phyloP scores from a whole-genome alignment of 2,888 invertebrate genomes.

The Globia sparganii region DNA sequence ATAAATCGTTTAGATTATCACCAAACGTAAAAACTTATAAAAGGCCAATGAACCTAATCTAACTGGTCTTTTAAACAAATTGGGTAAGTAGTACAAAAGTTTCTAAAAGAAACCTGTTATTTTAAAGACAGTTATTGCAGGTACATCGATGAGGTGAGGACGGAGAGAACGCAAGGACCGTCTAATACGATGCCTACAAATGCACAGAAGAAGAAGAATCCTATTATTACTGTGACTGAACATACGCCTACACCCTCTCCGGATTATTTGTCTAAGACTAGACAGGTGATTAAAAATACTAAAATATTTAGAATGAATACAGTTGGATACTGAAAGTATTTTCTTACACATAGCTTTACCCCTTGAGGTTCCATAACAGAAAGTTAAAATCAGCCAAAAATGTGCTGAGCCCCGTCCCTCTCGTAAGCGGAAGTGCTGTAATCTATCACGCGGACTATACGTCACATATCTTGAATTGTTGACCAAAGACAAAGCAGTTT shows the following conservation, averaged over 20 bases:
- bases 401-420: too few species aligned
- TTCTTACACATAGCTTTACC: neutral
- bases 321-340: neutral
- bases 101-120: slow-evolving; percentile 10
- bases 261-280: slow-evolving; percentile 93
- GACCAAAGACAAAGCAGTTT: too few species aligned
- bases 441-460: neutral
- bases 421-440: neutral
- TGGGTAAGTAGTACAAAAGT: slow-evolving; percentile 56
- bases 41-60: neutral
- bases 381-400: neutral
- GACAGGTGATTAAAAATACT: slow-evolving; percentile 85
- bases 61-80: neutral
- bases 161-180: slow-evolving; percentile 91
- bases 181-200: slow-evolving; percentile 87
- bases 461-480: neutral
- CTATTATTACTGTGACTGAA: slow-evolving; percentile 99
- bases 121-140: slow-evolving; percentile 82
- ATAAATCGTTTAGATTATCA: slow-evolving; percentile 18
- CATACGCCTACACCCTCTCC: slow-evolving; percentile 98
- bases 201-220: slow-evolving; percentile 94
- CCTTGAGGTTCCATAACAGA: neutral
- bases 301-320: neutral
- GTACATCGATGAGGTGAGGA: slow-evolving; percentile 93
- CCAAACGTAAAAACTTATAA: neutral